These are phyloP conservation scores for Thamnophis sirtalis DNA, from an alignment of 2,113 vertebrate genomes.

Conservation along the genomic window DNA sequence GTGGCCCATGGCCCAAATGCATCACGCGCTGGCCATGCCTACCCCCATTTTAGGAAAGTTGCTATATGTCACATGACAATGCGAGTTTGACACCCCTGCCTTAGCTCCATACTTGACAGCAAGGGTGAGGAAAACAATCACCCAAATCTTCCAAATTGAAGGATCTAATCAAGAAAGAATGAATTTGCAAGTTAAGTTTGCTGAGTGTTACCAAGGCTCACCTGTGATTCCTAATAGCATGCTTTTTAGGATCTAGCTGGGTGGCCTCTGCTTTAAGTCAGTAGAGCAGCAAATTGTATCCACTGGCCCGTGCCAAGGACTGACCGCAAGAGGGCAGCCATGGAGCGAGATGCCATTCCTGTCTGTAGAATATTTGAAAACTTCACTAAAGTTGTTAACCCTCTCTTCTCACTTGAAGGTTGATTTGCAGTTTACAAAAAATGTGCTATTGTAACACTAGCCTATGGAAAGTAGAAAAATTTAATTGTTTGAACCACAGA, in stretches of 20 bases:
- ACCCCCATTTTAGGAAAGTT: too few relatives aligned
- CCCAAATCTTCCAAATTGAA: background rate
- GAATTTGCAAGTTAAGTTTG: background rate
- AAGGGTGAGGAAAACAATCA: background rate
- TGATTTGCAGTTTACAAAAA: background rate
- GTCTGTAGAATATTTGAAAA: background rate
- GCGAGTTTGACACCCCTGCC: background rate
- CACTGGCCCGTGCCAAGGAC: background rate
- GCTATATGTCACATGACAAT: too few relatives aligned
- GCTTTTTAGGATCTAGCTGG: background rate
- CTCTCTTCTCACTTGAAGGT: background rate
- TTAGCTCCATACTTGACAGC: background rate
- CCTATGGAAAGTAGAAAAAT: too few relatives aligned
- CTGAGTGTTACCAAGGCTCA: background rate
- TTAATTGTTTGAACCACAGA: background rate
- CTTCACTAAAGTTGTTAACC: background rate
- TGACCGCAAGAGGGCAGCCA: constrained; percentile 23
- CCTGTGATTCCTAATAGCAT: background rate
- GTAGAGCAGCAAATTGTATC: background rate
- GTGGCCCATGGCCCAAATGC: too few relatives aligned
- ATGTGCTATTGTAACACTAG: background rate
- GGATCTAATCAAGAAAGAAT: background rate
- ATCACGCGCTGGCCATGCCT: too few relatives aligned
- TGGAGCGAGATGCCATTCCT: background rate
- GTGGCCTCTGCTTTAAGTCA: background rate